Conservation (phyloP, 2,888 invertebrate genomes). For the Incurvaria masculella region DNA sequence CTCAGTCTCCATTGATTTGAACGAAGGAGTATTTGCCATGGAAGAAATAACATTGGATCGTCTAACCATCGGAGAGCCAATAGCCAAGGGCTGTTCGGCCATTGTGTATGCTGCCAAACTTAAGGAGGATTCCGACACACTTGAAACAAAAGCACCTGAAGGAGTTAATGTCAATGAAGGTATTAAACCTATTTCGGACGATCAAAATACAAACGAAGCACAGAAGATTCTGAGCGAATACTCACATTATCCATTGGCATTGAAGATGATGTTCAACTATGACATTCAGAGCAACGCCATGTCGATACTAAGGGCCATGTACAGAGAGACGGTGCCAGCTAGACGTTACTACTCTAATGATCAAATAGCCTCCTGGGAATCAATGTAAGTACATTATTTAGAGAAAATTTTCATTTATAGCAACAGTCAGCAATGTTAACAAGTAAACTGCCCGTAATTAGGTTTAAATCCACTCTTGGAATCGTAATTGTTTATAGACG, state of each 20-base stretch:
- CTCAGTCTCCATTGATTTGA: constrained; percentile 38
- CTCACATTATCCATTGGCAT: constrained; percentile 62
- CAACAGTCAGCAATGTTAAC: too few relatives aligned
- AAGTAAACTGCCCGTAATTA: too few relatives aligned
- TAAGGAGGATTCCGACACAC: neutral
- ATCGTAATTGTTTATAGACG: too few relatives aligned
- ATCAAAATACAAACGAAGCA: constrained; percentile 11
- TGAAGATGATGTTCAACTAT: constrained; percentile 93
- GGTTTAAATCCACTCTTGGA: too few relatives aligned
- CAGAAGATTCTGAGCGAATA: constrained; percentile 5
- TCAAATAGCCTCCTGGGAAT: constrained; percentile 55
- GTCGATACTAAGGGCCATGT: constrained; percentile 74
- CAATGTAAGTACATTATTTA: constrained; percentile 28
- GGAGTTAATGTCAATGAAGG: constrained; percentile 9
- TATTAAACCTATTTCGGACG: constrained; percentile 4
- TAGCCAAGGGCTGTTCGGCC: constrained; percentile 79
- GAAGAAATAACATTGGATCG: constrained; percentile 53
- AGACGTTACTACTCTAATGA: constrained; percentile 42
- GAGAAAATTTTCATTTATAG: too few relatives aligned
- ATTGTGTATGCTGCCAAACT: constrained; percentile 72
- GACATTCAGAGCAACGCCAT: constrained; percentile 78
- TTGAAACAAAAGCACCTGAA: too few relatives aligned
- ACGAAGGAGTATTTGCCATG: constrained; percentile 30
- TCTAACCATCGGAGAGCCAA: constrained; percentile 64
- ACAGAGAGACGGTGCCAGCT: constrained; percentile 77